phyloP scores from a whole-genome alignment of 1,140 invertebrate genomes.

The Apolygus lucorum region DNA sequence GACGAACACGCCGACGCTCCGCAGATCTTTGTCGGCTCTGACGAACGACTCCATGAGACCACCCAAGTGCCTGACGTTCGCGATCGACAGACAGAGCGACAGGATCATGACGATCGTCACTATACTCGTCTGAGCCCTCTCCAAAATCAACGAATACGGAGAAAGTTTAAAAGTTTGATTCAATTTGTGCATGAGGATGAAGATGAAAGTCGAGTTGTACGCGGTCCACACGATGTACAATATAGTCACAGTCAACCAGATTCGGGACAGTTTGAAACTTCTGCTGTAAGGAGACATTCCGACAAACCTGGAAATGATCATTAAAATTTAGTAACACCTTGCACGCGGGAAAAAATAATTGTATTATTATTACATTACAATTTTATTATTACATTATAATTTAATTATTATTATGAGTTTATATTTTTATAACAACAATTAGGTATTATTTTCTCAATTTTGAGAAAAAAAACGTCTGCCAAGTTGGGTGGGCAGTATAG shows the following conservation, averaged over 20 bases:
- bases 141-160: background rate
- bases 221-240: background rate
- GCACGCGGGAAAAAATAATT: no score
- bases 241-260: background rate
- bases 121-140: background rate
- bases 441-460: no score
- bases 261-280: background rate
- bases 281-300: background rate
- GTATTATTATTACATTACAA: no score
- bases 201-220: background rate
- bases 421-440: no score
- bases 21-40: background rate
- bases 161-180: conserved; percentile 18
- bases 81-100: background rate
- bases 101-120: background rate
- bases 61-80: background rate
- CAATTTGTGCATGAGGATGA: conserved; percentile 16
- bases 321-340: no score
- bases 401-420: no score
- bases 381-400: no score
- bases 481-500: no score
- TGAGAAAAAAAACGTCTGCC: no score
- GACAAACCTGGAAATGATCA: background rate
- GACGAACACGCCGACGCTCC: background rate
- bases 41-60: background rate